These are phyloP conservation scores for Aphelocoma californica DNA, from an alignment of 2,797 vertebrate species.

Conservation along the genomic window DNA sequence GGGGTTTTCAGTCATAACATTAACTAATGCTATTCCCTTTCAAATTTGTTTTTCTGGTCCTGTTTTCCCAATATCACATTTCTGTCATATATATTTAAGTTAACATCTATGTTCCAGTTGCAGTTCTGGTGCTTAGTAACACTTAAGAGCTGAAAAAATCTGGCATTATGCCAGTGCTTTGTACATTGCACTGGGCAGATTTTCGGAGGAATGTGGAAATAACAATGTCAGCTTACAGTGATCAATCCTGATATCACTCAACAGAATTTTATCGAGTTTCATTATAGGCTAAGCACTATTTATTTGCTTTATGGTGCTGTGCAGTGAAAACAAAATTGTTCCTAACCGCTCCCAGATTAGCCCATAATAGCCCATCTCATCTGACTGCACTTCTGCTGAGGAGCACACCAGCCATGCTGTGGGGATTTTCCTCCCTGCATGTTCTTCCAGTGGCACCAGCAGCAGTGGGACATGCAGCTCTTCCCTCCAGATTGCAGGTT, in stretches of 20 bases:
- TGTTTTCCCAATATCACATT: neutral
- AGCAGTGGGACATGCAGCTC: neutral
- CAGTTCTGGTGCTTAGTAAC: neutral
- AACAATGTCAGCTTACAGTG: neutral
- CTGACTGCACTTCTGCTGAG: neutral
- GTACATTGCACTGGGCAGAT: neutral
- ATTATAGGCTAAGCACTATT: neutral
- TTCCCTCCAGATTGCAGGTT: neutral
- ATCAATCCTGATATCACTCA: conserved; percentile 24
- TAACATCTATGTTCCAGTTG: neutral
- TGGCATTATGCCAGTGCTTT: neutral
- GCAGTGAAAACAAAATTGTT: conserved; percentile 18
- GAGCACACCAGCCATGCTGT: neutral
- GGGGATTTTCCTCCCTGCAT: neutral
- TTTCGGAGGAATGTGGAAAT: neutral
- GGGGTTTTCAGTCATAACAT: neutral
- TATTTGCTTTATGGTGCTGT: neutral
- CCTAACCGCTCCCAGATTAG: neutral
- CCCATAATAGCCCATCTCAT: neutral
- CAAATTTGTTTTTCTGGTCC: neutral
- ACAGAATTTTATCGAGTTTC: conserved; percentile 1
- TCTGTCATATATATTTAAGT: neutral
- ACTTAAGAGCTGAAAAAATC: neutral
- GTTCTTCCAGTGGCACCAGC: neutral
- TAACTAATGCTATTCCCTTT: neutral